Evolutionary conservation across 2,113 vertebrate species (phyloP).

Genomic region (Sorex araneus): DNA sequence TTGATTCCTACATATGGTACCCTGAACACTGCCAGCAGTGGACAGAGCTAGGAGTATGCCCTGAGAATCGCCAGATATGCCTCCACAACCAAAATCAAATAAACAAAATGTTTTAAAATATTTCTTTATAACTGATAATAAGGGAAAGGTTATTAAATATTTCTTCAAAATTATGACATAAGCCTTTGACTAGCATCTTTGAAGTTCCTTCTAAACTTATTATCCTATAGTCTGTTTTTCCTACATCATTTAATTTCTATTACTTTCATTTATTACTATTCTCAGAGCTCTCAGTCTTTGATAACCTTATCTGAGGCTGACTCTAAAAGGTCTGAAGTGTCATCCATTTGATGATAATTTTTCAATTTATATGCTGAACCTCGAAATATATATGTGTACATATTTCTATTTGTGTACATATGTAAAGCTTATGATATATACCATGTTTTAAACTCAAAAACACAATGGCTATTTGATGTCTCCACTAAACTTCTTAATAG

Average conservation of each 20-base stretch:
- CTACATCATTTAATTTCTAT: not conserved
- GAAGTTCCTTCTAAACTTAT: not conserved
- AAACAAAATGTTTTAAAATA: too few relatives aligned
- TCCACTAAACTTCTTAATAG: not conserved
- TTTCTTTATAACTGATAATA: not conserved
- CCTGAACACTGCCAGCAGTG: too few relatives aligned
- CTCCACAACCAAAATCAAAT: too few relatives aligned
- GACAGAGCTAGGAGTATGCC: too few relatives aligned
- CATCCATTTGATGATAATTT: slow-evolving; percentile 13
- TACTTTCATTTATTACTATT: not conserved
- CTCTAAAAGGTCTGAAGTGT: not conserved
- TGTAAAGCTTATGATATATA: not conserved
- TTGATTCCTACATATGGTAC: too few relatives aligned
- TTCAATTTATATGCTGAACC: not conserved
- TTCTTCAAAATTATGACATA: not conserved
- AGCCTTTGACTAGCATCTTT: not conserved
- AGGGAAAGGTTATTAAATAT: not conserved
- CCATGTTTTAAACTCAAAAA: slow-evolving; percentile 6
- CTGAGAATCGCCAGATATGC: too few relatives aligned
- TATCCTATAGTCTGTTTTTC: not conserved
- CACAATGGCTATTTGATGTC: not conserved
- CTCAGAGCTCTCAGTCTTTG: slow-evolving; percentile 13
- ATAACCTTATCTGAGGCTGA: not conserved
- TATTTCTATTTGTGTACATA: too few relatives aligned
- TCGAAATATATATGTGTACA: not conserved